phyloP scores from a whole-genome alignment of 1,140 invertebrate species.

The Megalonaias nervosa region DNA sequence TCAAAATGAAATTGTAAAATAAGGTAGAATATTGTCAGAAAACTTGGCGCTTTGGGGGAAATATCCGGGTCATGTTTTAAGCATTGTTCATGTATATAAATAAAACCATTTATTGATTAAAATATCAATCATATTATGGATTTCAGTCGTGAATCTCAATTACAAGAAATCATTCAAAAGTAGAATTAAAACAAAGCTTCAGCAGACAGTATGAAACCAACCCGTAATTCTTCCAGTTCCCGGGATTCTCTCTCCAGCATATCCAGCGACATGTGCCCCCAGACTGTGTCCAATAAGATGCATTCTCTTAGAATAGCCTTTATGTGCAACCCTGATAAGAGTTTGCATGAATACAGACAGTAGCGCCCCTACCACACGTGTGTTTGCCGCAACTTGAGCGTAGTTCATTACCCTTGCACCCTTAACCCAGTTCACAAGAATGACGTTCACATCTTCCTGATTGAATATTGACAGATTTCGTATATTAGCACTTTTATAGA shows the following conservation, averaged over 20 bases:
- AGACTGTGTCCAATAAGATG: conserved; percentile 93
- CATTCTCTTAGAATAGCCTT: conserved; percentile 22
- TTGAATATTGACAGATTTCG: no score
- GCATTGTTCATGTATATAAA: no score
- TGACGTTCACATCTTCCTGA: conserved; percentile 78
- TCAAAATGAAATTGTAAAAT: no score
- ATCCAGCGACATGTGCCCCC: conserved; percentile 90
- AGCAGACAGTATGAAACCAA: conserved; percentile 7
- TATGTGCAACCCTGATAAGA: not conserved
- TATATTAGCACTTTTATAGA: no score
- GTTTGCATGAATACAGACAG: conserved; percentile 81
- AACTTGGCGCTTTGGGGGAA: not conserved
- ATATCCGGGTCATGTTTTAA: no score
- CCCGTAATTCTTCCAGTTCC: conserved; percentile 84
- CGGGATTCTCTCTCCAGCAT: conserved; percentile 87
- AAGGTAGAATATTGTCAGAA: no score
- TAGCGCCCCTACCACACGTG: conserved; percentile 91
- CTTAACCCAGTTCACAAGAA: conserved; percentile 94
- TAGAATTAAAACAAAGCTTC: not conserved
- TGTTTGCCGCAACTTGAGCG: conserved; percentile 92
- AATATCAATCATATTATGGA: not conserved
- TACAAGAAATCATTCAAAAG: not conserved
- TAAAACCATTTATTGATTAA: not conserved
- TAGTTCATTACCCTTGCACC: conserved; percentile 89
- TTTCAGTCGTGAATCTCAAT: not conserved